Evolutionary conservation across 2,888 invertebrate genomes (phyloP).

Genomic region (Chaetogeoica ovagalla): DNA sequence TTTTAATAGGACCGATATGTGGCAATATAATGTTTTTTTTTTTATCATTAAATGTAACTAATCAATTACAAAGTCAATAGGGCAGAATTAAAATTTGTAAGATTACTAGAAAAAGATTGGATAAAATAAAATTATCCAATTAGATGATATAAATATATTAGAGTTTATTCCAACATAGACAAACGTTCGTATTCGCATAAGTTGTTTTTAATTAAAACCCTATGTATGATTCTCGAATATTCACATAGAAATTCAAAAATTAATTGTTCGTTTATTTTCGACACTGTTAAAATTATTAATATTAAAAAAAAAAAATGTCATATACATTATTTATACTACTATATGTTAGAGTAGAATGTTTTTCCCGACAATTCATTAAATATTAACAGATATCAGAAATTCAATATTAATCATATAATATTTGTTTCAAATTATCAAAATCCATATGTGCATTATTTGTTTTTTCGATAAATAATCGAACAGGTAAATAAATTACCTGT

Average conservation of each 20-base stretch:
- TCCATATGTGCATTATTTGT: too few species aligned
- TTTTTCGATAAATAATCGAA: too few species aligned
- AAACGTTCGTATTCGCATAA: constrained; percentile 12
- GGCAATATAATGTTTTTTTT: constrained; percentile 1
- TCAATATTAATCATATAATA: too few species aligned
- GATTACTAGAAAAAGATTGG: constrained; percentile 13
- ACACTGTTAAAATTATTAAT: not conserved
- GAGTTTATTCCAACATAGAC: not conserved
- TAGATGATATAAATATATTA: not conserved
- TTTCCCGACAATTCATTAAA: too few species aligned
- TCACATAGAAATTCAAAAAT: not conserved
- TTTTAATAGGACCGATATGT: constrained; percentile 22
- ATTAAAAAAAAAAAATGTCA: too few species aligned
- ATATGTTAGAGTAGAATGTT: not conserved
- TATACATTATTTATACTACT: not conserved
- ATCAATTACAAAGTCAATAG: constrained; percentile 48
- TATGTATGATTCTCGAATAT: constrained; percentile 1
- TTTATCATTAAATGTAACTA: constrained; percentile 35
- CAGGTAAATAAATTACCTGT: too few species aligned
- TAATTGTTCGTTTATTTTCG: constrained; percentile 7
- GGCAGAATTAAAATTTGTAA: constrained; percentile 38
- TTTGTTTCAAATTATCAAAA: too few species aligned
- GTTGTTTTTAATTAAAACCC: constrained; percentile 10
- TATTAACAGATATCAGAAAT: too few species aligned
- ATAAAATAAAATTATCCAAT: constrained; percentile 19